Evolutionary conservation across 2,113 vertebrate species (phyloP).

Genomic region (Anhinga rufa): DNA sequence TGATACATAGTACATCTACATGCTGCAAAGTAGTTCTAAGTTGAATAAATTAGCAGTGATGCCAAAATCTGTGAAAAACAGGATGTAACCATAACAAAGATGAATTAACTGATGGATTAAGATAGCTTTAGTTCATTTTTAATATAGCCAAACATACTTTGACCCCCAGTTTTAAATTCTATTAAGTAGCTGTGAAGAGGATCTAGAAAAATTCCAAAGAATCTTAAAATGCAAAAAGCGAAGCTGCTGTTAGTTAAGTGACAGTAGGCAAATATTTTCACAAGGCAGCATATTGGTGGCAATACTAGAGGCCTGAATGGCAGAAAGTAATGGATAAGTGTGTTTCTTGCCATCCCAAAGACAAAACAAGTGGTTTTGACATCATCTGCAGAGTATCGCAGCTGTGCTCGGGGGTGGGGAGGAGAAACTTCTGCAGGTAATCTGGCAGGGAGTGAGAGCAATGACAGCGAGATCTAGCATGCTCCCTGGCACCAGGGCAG

Average conservation of each 20-base stretch:
- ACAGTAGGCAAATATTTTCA: neutral
- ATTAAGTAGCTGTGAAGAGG: neutral
- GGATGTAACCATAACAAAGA: neutral
- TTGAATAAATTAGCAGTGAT: neutral
- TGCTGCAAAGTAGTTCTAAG: neutral
- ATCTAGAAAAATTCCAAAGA: neutral
- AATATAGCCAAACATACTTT: neutral
- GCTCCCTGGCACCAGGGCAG: accelerated
- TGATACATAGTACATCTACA: neutral
- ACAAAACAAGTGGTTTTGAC: neutral
- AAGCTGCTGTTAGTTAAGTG: neutral
- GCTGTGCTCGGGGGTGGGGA: neutral
- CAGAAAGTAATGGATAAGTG: neutral
- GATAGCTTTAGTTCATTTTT: neutral
- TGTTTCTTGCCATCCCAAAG: neutral
- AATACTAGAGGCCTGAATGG: neutral
- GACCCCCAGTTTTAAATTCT: neutral
- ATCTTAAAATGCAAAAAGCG: neutral
- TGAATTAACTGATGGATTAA: neutral
- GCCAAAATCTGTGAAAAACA: neutral
- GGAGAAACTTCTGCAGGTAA: neutral
- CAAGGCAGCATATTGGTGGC: neutral
- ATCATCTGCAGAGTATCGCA: neutral
- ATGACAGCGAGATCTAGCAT: neutral
- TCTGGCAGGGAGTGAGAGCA: neutral